phyloP scores from a whole-genome alignment of 1,140 invertebrate genomes.

The Temnothorax nylanderi region DNA sequence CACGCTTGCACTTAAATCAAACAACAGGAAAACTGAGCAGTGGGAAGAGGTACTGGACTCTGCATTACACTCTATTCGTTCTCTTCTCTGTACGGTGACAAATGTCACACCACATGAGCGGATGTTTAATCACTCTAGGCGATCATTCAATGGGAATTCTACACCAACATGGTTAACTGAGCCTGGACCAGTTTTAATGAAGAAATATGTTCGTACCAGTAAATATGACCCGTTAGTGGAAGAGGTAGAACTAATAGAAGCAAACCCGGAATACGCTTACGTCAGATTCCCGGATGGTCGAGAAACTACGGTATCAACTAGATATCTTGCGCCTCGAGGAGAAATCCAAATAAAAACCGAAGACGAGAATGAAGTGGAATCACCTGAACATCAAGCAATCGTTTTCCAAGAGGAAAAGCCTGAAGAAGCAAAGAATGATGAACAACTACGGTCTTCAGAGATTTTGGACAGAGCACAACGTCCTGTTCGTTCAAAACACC shows the following conservation, averaged over 20 bases:
- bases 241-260: constrained; percentile 2
- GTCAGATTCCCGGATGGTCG: too few relatives aligned
- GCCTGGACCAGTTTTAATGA: not conserved
- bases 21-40: not conserved
- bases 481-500: too few relatives aligned
- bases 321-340: too few relatives aligned
- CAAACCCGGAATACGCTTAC: too few relatives aligned
- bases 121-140: not conserved
- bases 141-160: not conserved
- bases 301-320: too few relatives aligned
- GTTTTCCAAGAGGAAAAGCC: too few relatives aligned
- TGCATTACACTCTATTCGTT: not conserved
- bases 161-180: not conserved
- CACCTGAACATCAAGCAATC: too few relatives aligned
- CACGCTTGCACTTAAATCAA: not conserved
- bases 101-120: not conserved
- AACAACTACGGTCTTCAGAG: too few relatives aligned
- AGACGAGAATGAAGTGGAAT: too few relatives aligned
- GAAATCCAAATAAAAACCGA: too few relatives aligned
- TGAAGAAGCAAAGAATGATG: too few relatives aligned
- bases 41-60: not conserved
- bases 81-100: not conserved
- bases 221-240: not conserved
- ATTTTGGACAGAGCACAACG: too few relatives aligned
- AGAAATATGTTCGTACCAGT: not conserved